Evolutionary conservation across 35 echinoderm and acorn worm genomes (phyloP).

Genomic region (Stichopus chloronotus): DNA sequence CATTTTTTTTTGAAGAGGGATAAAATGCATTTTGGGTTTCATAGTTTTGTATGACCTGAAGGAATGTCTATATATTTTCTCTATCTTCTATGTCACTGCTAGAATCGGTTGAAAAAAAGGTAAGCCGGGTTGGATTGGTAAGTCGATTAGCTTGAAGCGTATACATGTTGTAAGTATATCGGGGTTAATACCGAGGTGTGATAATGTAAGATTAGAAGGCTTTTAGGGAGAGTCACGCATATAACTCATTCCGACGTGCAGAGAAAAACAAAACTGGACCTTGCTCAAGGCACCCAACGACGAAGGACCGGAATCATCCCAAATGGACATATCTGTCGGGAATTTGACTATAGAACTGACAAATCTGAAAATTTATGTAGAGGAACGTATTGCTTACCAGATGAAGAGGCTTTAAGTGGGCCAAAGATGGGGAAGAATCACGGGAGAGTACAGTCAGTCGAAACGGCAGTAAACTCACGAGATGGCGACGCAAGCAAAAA

Average conservation of each 20-base stretch:
- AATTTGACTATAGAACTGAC: neutral
- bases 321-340: neutral
- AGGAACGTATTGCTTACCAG: neutral
- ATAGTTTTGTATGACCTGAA: neutral
- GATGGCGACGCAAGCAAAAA: too few species aligned
- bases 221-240: neutral
- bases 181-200: too few species aligned
- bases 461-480: too few species aligned
- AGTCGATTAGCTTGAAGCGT: neutral
- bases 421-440: neutral
- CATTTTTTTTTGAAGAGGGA: neutral
- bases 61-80: neutral
- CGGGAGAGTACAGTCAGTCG: too few species aligned
- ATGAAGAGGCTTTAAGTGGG: neutral
- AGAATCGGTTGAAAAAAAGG: neutral
- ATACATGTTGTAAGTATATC: neutral
- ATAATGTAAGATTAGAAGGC: too few species aligned
- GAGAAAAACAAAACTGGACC: neutral
- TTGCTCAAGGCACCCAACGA: neutral
- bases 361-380: neutral
- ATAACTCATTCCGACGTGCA: neutral
- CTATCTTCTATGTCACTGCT: neutral
- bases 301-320: neutral
- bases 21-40: neutral
- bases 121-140: neutral